Evolutionary conservation across 2,113 vertebrate species (phyloP).

Genomic region (Petroica traversi): DNA sequence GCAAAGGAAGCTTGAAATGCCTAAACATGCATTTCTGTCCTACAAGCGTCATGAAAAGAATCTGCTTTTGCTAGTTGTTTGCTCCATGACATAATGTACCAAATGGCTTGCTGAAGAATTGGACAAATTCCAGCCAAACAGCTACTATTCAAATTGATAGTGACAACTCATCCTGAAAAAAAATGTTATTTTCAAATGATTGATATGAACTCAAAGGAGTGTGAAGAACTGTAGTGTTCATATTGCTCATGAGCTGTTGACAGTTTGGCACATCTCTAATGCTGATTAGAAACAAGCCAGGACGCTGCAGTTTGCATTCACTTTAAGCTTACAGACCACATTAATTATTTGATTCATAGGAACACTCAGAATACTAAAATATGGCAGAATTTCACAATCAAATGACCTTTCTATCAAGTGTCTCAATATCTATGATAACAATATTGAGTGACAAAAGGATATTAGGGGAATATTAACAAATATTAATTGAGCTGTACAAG

Average conservation of each 20-base stretch:
- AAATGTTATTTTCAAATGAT: constrained; percentile 76
- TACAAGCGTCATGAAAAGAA: constrained; percentile 20
- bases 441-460: background rate
- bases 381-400: constrained; percentile 13
- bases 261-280: constrained; percentile 73
- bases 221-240: constrained; percentile 69
- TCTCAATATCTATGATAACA: background rate
- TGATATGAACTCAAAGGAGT: constrained; percentile 78
- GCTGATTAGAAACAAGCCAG: constrained; percentile 73
- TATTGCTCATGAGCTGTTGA: constrained; percentile 60
- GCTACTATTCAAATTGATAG: constrained; percentile 75
- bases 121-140: constrained; percentile 72
- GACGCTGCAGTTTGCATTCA: constrained; percentile 46
- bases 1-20: background rate
- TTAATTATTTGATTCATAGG: constrained; percentile 49
- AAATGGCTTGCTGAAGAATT: constrained; percentile 69
- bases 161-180: constrained; percentile 75
- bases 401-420: background rate
- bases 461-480: background rate
- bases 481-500: constrained; percentile 30
- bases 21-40: background rate
- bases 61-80: constrained; percentile 62
- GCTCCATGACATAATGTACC: constrained; percentile 62
- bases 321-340: constrained; percentile 45
- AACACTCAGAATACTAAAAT: constrained; percentile 28